Percentiles rank a stretch among this genome's conserved stretches.
phyloP scores from a whole-genome alignment of 1,140 invertebrate species.

The Oscheius sp. region DNA sequence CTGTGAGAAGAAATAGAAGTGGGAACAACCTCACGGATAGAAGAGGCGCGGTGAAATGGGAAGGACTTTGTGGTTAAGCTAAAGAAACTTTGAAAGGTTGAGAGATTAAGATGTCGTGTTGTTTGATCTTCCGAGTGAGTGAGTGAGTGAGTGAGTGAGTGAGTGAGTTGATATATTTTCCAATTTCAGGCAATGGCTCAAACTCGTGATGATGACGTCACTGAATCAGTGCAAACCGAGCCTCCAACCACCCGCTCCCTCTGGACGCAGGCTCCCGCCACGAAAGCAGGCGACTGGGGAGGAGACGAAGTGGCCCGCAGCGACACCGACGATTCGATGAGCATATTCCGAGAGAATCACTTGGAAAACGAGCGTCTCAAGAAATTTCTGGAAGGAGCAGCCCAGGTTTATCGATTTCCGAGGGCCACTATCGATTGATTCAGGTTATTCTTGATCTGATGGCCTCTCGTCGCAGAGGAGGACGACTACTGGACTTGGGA shows the following conservation, averaged over 20 bases:
- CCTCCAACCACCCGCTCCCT: background rate
- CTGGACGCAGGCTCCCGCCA: background rate
- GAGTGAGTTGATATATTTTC: no score
- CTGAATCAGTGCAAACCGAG: background rate
- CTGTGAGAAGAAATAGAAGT: no score
- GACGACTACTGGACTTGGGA: background rate
- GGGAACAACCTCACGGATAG: no score
- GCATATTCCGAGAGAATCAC: conserved; percentile 3
- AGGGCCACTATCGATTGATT: background rate
- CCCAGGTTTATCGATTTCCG: background rate
- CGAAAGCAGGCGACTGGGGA: background rate
- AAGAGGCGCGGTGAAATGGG: no score
- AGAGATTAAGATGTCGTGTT: no score
- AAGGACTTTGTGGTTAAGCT: no score
- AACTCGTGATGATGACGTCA: background rate
- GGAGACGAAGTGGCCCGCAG: background rate
- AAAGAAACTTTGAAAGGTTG: no score
- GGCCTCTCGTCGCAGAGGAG: background rate
- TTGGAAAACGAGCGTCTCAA: background rate
- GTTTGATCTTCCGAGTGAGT: no score
- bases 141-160: no score
- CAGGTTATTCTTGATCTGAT: background rate
- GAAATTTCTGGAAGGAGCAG: background rate
- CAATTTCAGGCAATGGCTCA: background rate
- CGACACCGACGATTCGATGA: background rate